Percentiles rank a stretch among this genome's conserved stretches.
These are phyloP conservation scores for Laothoe populi DNA, from an alignment of 2,888 invertebrate genomes.

Conservation along the genomic window DNA sequence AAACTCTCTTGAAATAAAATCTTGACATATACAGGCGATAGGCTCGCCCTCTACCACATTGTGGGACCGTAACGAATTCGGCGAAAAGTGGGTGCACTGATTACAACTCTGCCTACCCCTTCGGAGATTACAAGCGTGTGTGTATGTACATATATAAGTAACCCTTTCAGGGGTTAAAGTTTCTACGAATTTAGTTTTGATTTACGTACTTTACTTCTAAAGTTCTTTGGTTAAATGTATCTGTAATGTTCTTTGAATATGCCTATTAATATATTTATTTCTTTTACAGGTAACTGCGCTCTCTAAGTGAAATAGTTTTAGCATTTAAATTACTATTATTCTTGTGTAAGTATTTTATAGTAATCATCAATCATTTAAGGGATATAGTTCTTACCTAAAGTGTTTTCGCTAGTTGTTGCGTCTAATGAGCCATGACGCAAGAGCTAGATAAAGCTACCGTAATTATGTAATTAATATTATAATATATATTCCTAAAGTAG, in stretches of 20 bases:
- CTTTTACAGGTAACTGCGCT: conserved; percentile 54
- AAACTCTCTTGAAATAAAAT: background rate
- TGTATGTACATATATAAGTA: background rate
- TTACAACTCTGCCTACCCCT: too few species aligned
- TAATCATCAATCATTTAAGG: conserved; percentile 32
- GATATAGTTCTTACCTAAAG: conserved; percentile 24
- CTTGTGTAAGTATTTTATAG: background rate
- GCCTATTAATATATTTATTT: conserved; percentile 25
- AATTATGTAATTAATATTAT: conserved; percentile 31
- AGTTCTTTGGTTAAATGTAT: background rate
- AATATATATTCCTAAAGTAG: conserved; percentile 29
- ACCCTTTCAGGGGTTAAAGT: background rate
- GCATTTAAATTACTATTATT: conserved; percentile 31
- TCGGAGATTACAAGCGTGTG: too few species aligned
- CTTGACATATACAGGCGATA: background rate
- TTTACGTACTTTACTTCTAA: too few species aligned
- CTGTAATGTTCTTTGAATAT: background rate
- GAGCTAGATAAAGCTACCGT: conserved; percentile 51
- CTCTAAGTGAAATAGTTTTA: conserved; percentile 45
- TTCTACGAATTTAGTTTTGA: background rate
- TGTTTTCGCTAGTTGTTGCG: conserved; percentile 61
- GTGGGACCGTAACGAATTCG: too few species aligned
- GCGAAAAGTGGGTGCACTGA: too few species aligned
- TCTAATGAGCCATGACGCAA: conserved; percentile 76
- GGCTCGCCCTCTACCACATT: too few species aligned